Base-by-base conservation (phyloP, 2,797 vertebrate species). In the Phataginus tetradactyla region DNA sequence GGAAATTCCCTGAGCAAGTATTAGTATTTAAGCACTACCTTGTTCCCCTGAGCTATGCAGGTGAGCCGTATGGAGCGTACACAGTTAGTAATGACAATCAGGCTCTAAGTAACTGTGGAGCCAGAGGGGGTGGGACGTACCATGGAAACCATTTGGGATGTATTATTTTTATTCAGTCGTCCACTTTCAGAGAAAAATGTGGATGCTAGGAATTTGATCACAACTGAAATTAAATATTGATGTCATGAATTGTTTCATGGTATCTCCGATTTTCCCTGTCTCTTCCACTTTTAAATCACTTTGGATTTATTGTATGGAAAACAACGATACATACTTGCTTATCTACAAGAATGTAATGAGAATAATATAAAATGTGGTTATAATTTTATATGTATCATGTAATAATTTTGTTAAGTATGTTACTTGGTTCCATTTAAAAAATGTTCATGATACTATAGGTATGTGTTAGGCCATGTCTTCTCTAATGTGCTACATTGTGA, bases 191-290 rank as follows among this genome's bases (percentile, higher is more conserved):
- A 75, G 85, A 37, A 80, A 59, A 85, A 78, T 5, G 2, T 51
- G 11, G 21, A 74, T 34, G 23, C 27, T 81, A 68, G 55, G n/a
- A 83, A 85, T 74, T 87, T 29, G 29, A 37, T 64, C 34, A 80
- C 66, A 92, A 53, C 14, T 49, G 57, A 85, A 79, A 95, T 86
- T 14, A 93, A 77, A 45, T 74, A 83, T 84, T 68, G 69, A 20
- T 45, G 14, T n/a, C 20, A 69, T 49, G 57, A 51, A 4, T 5
- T 86, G 17, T 79, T 87, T 29, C 8, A 53, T 51, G 20, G 7
- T 11, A 61, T 89, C 34, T 42, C 13, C 18, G 2, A 77, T 66
- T 92, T 86, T 10, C 18, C 13, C 18, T 51, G 86, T 83, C 21
- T 68, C 17, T 88, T 42, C 13, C 32, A 53, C 29, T 94, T 69